Evolutionary conservation across 2,888 invertebrate genomes (phyloP), one percentile per base, ranked within the genome.

Genomic region (Endomychus coccineus): DNA sequence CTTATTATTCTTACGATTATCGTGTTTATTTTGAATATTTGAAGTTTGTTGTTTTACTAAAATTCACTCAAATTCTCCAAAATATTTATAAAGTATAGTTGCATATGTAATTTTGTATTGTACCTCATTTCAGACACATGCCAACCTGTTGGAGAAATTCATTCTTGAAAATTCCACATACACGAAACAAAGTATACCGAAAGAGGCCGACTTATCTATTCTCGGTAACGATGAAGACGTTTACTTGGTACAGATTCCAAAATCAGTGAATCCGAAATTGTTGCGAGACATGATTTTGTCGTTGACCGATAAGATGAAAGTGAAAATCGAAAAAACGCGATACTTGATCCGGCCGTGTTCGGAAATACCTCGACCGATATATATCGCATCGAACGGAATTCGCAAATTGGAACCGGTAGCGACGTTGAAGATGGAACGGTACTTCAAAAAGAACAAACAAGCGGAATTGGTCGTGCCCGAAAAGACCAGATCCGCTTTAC

Each of bases 311-410:
- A 46, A 45, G 15, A 43, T 45, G 3, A 49, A 48, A 39, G 16
- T 56, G 4, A 53, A 48, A 33, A 34, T 52, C 9, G 42, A 44
- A 5, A 40, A 48, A 5, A 42, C 42, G 24, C 48, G 50, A 27
- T 58, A 52, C 36, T 23, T 45, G 3, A 46, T 52, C 24, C 42
- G 45, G 28, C 48, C 45, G 1, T 38, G 36, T 5, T 34, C 40
- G 31, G 45, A 45, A 16, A 35, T 43, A 11, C 36, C 42, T 10
- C 42, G 14, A 40, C 46, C 25, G 24, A 29, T 32, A 16, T 50
- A 23, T 14, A 39, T 40, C 11, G 36, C 25, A 16, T 41, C 27
- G 24, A 36, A n/a, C 17, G 29, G 27, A 2, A 14, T 47, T 7
- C 41, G 40, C 34, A 33, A 50, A 13, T 15, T 59, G 4, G 30